phyloP scores from a whole-genome alignment of 2,888 invertebrate species.

The Hoplodrina ambigua region DNA sequence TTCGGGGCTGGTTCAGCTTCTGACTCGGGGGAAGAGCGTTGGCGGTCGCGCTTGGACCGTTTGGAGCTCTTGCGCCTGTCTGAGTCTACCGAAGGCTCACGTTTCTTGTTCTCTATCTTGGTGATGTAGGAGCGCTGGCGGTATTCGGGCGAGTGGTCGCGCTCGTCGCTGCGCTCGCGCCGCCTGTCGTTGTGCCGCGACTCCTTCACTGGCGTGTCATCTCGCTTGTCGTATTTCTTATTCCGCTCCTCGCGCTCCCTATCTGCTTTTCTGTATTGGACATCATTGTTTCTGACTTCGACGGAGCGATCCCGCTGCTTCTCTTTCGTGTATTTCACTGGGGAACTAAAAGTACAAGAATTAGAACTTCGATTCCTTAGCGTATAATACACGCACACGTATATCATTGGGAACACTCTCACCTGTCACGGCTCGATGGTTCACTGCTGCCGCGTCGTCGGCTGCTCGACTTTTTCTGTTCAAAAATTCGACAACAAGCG shows the following conservation, averaged over 20 bases:
- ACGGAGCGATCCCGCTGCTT: slow-evolving; percentile 78
- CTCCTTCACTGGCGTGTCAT: slow-evolving; percentile 67
- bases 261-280: slow-evolving; percentile 81
- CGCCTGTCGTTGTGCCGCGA: slow-evolving; percentile 73
- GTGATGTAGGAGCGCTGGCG: slow-evolving; percentile 80
- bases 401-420: slow-evolving; percentile 32
- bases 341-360: slow-evolving; percentile 79
- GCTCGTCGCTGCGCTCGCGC: slow-evolving; percentile 74
- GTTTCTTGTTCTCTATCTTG: slow-evolving; percentile 78
- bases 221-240: slow-evolving; percentile 81
- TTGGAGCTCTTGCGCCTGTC: slow-evolving; percentile 70
- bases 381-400: background rate
- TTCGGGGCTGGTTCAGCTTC: slow-evolving; percentile 72
- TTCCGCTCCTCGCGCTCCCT: slow-evolving; percentile 83
- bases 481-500: slow-evolving; percentile 74
- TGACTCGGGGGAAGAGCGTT: slow-evolving; percentile 74
- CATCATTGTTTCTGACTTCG: slow-evolving; percentile 78
- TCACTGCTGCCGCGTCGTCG: slow-evolving; percentile 83
- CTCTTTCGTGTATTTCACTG: slow-evolving; percentile 79
- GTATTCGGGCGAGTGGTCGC: slow-evolving; percentile 75
- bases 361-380: slow-evolving; percentile 26
- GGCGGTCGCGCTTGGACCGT: slow-evolving; percentile 75
- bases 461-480: slow-evolving; percentile 87
- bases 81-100: slow-evolving; percentile 72
- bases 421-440: slow-evolving; percentile 83